phyloP scores from a whole-genome alignment of 2,113 vertebrate species.

The Trachemys scripta region DNA sequence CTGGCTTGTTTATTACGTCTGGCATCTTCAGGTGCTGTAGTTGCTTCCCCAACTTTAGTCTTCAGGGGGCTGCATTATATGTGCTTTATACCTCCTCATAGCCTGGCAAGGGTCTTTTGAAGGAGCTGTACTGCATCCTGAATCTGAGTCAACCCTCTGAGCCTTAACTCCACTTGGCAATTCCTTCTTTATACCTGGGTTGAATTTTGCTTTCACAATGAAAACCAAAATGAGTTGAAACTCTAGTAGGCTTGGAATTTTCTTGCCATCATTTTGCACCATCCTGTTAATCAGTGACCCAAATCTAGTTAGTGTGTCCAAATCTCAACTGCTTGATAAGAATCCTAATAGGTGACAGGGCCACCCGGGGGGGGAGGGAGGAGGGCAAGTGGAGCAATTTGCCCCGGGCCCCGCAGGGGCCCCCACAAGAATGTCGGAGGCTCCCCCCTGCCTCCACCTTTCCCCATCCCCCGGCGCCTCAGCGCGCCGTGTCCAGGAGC shows the following conservation, averaged over 20 bases:
- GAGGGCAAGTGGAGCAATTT: no score
- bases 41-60: background rate
- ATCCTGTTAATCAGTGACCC: background rate
- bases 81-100: background rate
- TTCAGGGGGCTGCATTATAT: background rate
- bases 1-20: background rate
- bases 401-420: no score
- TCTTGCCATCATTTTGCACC: background rate
- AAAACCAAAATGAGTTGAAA: background rate
- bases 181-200: background rate
- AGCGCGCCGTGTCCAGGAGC: no score
- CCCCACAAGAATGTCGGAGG: no score
- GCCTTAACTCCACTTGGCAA: background rate
- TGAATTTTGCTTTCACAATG: background rate
- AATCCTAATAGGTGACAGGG: background rate
- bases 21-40: background rate
- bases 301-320: background rate
- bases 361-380: no score
- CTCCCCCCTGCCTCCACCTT: no score
- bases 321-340: background rate
- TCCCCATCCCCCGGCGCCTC: no score
- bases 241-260: background rate
- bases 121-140: background rate
- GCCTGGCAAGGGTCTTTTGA: background rate
- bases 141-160: background rate